Evolutionary conservation across 2,797 vertebrate genomes (phyloP).

Genomic region (Meda fulgida): DNA sequence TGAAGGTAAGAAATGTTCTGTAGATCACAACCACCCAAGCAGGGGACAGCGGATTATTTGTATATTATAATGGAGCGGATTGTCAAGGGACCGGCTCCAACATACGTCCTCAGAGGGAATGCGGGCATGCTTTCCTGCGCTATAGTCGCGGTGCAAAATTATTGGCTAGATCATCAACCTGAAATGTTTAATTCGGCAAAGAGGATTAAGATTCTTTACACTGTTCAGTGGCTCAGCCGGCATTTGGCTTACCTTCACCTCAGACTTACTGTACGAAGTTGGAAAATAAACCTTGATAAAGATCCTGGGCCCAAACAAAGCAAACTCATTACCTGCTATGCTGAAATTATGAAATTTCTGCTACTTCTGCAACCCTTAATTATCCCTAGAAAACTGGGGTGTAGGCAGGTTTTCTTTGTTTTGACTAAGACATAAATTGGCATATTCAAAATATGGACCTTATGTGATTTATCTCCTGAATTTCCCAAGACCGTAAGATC

Average conservation of each 20-base stretch:
- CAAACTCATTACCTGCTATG: constrained; percentile 69
- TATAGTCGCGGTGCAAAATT: constrained; percentile 65
- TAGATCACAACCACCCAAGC: constrained; percentile 72
- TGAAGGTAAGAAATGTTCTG: constrained; percentile 71
- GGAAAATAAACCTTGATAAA: constrained; percentile 75
- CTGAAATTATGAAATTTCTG: constrained; percentile 62
- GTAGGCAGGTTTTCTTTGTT: constrained; percentile 74
- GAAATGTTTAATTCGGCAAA: constrained; percentile 76
- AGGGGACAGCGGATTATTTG: constrained; percentile 70
- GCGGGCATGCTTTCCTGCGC: constrained; percentile 49
- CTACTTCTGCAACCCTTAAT: constrained; percentile 75
- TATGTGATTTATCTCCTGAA: constrained; percentile 73
- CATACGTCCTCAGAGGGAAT: constrained; percentile 58
- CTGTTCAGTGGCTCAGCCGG: constrained; percentile 74
- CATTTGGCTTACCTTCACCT: constrained; percentile 70
- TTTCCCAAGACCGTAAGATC: constrained; percentile 72
- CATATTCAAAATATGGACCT: constrained; percentile 70
- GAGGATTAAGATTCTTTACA: constrained; percentile 73
- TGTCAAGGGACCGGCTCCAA: constrained; percentile 66
- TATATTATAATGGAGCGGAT: constrained; percentile 68
- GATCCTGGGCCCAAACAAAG: constrained; percentile 70
- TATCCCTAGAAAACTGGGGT: constrained; percentile 73
- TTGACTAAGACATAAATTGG: constrained; percentile 65
- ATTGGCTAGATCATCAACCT: constrained; percentile 71
- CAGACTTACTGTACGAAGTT: constrained; percentile 66